Conservation (phyloP, 2,797 vertebrate genomes). For the Hirundo rustica region DNA sequence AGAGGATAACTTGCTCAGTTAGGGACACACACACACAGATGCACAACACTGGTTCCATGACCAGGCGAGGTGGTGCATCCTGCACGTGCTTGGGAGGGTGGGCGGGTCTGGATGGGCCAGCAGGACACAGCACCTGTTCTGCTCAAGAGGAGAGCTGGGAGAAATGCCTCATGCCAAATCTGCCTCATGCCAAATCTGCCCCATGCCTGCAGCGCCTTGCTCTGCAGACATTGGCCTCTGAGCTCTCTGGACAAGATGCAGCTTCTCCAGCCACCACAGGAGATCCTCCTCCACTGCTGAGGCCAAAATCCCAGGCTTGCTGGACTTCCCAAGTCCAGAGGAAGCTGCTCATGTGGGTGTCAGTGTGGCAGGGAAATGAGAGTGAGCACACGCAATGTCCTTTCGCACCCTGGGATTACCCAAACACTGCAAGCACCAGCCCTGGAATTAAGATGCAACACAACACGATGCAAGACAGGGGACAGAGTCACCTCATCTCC, state of each 20-base stretch:
- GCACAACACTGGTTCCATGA: not conserved
- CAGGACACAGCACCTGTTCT: not conserved
- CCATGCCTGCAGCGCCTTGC: fast-evolving
- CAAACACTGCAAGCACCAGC: not conserved
- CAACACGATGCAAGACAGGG: fast-evolving
- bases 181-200: not conserved
- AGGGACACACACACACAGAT: not conserved
- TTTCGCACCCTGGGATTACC: not conserved
- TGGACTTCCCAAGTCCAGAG: not conserved
- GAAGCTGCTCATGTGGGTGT: not conserved
- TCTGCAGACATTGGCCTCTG: not conserved
- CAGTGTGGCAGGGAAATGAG: not conserved
- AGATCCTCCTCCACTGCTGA: not conserved
- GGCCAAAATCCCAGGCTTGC: not conserved
- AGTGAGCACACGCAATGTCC: not conserved
- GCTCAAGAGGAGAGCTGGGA: not conserved
- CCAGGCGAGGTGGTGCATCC: fast-evolving
- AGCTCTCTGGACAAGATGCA: not conserved
- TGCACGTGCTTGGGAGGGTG: not conserved
- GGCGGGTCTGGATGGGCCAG: not conserved
- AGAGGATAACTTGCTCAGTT: not conserved
- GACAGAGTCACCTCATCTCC: not conserved
- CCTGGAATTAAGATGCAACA: not conserved
- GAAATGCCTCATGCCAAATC: not conserved
- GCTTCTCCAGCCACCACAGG: not conserved